Base-by-base conservation (phyloP, 2,888 invertebrate species). In the Cerceris rybyensis region DNA sequence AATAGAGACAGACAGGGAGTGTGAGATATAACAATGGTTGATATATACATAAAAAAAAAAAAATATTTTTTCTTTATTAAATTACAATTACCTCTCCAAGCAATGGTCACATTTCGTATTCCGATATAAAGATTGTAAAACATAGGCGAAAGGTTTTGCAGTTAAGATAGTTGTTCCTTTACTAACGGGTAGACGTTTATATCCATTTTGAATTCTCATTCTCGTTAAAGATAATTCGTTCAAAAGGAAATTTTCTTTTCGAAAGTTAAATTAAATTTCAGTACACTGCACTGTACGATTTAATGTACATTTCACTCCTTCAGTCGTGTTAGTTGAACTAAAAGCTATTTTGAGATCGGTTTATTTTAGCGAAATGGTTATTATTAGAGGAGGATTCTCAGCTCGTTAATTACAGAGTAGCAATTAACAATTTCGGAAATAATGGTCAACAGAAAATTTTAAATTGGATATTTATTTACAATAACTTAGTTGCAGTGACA, bases 401-500 rank as follows among this genome's bases (percentile, higher is more conserved):
- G 74, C 75, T 66, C 58, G 60, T 55, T 71, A 71, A 77, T 75
- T 78, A 70, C 11, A 50, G 59, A 61, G 50, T 61, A 74, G 64
- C 59, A 43, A 39, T 57, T 14, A 52, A 61, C 6, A 50, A 69
- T 65, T 52, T 46, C 17, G 61, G 55, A 57, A 69, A 77, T 68
- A 73, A 70, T 39, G 50, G 39, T 49, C 14, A 66, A 43, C 42
- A 46, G 55, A 71, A 80, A 69, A 71, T 75, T 39, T 74, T 70
- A 72, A 80, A 82, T 68, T 75, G 72, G 75, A 79, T 73, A 74
- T 76, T 85, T 86, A 86, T 86, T 86, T 86, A 85, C 86, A 86
- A 77, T 83, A 70, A 82, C 73, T 84, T 84, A 80, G 67, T 70
- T 54, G 72, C 75, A 81, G 70, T 74, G 84, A 82, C 77, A 76